Conservation (phyloP, 2,888 invertebrate genomes). For the Diaprepes abbreviatus region DNA sequence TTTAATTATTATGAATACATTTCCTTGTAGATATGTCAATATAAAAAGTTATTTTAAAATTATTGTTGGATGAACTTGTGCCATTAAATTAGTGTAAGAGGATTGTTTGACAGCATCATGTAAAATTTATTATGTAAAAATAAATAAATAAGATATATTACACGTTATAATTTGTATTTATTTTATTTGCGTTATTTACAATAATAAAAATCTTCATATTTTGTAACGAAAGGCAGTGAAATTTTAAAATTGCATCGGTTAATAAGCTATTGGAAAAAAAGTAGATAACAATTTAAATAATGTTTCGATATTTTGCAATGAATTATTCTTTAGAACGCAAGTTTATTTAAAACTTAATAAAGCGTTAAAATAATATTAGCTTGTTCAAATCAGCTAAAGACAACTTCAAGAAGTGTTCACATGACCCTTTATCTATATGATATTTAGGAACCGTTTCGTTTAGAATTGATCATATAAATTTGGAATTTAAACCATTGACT, state of each 20-base stretch:
- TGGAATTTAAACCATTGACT: too few species aligned
- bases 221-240: background rate
- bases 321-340: too few species aligned
- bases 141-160: conserved; percentile 27
- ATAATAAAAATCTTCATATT: background rate
- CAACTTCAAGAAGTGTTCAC: too few species aligned
- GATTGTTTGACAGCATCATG: conserved; percentile 55
- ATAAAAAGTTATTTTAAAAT: conserved; percentile 31
- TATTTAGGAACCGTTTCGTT: too few species aligned
- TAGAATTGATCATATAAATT: too few species aligned
- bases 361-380: too few species aligned
- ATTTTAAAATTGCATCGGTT: background rate
- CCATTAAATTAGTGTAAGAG: conserved; percentile 58
- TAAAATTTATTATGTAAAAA: conserved; percentile 38
- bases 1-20: conserved; percentile 4
- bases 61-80: conserved; percentile 54
- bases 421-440: too few species aligned
- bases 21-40: conserved; percentile 48
- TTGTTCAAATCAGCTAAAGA: too few species aligned
- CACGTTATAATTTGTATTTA: conserved; percentile 3
- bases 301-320: background rate
- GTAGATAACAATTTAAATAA: background rate
- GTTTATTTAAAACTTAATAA: too few species aligned
- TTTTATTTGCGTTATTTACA: background rate
- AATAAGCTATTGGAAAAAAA: background rate